phyloP scores from a whole-genome alignment of 2,113 vertebrate genomes.

The Megaleporinus macrocephalus region DNA sequence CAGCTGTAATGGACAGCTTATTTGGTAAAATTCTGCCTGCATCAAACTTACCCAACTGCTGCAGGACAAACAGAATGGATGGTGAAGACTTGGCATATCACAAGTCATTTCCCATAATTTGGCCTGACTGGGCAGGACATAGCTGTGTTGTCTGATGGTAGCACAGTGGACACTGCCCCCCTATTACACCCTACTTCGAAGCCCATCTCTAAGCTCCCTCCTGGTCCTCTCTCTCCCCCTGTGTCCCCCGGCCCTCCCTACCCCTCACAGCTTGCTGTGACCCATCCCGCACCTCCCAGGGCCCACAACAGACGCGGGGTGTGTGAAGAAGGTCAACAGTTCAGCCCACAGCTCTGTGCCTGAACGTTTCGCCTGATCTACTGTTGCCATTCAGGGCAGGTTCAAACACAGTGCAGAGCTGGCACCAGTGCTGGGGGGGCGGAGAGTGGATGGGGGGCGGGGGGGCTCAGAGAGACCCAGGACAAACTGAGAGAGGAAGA shows the following conservation, averaged over 20 bases:
- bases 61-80: background rate
- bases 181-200: constrained; percentile 30
- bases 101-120: background rate
- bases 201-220: background rate
- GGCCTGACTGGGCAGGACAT: constrained; percentile 32
- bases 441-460: constrained; percentile 34
- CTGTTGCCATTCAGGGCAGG: constrained; percentile 77
- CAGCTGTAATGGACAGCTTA: background rate
- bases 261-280: constrained; percentile 75
- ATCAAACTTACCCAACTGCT: background rate
- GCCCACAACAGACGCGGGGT: constrained; percentile 79
- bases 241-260: constrained; percentile 27
- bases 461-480: background rate
- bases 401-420: constrained; percentile 80
- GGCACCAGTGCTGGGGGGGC: constrained; percentile 59
- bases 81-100: background rate
- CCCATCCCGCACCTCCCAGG: constrained; percentile 81
- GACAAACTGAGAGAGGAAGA: background rate
- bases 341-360: constrained; percentile 75
- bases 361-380: constrained; percentile 80
- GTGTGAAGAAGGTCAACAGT: constrained; percentile 85
- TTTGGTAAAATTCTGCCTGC: background rate
- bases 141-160: constrained; percentile 17
- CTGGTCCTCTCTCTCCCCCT: background rate
- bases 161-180: constrained; percentile 47